Evolutionary conservation across 2,888 invertebrate genomes (phyloP).

Genomic region (Diarsia rubi): DNA sequence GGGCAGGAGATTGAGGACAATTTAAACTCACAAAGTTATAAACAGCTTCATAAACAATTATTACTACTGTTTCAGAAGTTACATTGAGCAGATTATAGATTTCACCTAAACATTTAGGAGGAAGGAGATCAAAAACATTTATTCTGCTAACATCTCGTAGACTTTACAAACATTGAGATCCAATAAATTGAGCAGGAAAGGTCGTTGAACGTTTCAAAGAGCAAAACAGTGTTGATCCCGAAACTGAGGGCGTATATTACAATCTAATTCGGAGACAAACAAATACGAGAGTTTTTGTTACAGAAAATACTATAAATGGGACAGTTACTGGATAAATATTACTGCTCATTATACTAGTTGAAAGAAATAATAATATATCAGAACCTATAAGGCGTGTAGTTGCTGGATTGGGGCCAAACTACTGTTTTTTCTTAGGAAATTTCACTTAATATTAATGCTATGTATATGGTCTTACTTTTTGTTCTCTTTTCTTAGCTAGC

Average conservation of each 20-base stretch:
- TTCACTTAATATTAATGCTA: slow-evolving; percentile 58
- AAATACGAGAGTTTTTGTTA: slow-evolving; percentile 33
- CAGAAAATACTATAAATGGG: slow-evolving; percentile 50
- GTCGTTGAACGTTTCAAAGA: slow-evolving; percentile 59
- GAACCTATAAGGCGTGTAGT: slow-evolving; percentile 45
- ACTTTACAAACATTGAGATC: slow-evolving; percentile 30
- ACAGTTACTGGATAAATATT: slow-evolving; percentile 58
- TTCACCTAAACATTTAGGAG: slow-evolving; percentile 21
- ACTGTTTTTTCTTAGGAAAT: slow-evolving; percentile 39
- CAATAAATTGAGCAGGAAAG: slow-evolving; percentile 44
- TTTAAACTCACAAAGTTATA: not conserved
- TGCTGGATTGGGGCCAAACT: slow-evolving; percentile 58
- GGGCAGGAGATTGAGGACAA: not conserved
- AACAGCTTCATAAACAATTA: slow-evolving; percentile 12
- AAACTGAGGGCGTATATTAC: slow-evolving; percentile 61
- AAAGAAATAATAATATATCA: slow-evolving; percentile 57
- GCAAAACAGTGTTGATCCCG: slow-evolving; percentile 49
- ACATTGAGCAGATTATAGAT: slow-evolving; percentile 26
- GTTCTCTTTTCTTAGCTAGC: slow-evolving; percentile 6
- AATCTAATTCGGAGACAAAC: slow-evolving; percentile 48
- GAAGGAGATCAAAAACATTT: slow-evolving; percentile 18
- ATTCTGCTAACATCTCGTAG: slow-evolving; percentile 15
- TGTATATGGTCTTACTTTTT: slow-evolving; percentile 37
- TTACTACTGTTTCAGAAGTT: not conserved
- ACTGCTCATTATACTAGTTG: slow-evolving; percentile 40